Base-by-base conservation (phyloP, 1,140 invertebrate species). In the Coelopa frigida region DNA sequence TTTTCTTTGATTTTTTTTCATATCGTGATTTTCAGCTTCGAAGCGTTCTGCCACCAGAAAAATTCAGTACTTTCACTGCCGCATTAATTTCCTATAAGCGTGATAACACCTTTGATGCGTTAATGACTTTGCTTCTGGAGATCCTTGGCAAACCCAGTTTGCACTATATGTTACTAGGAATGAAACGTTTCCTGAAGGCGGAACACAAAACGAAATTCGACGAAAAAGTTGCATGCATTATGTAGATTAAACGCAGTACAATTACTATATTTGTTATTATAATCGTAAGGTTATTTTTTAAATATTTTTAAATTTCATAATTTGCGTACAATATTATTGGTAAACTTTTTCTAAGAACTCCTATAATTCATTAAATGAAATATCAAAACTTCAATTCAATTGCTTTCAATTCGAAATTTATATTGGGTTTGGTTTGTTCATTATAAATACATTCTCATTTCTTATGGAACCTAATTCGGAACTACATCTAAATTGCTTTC, bases 141-240 rank as follows among this genome's bases (percentile, higher is more conserved):
- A 74, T 83, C 52, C 58, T 74, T 8, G 42, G 43, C 18, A 69
- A 73, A 47, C 71, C 62, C 32, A 68, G 72, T 48, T 49, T 76
- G 35, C 74, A 73, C 48, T 77, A 82, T 66, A 72, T 85, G 46
- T 73, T 83, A 32, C 70, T 70, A 54, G 80, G 78, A 49, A 78
- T 80, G 71, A 73, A 74, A 26, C 72, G 74, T 29, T 80, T 76
- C 64, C 50, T 80, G 7, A 77, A 75, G 57, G 70, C 72, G 26
- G 65, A 72, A 42, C 76, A 80, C 57, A 79, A 78, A 63, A 35
- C 40, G 8, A 50, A 52, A 27, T 80, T 78, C 59, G 72, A 74
- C 51, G 20, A 49, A 10, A 43, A 52, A 1, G 14, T 65, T 31
- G 48, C 57, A 2, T 22, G 24, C 18, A 14, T 43, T n/a, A 24